Conservation (phyloP, 2,113 vertebrate genomes). For the Phyllopteryx taeniolatus region DNA sequence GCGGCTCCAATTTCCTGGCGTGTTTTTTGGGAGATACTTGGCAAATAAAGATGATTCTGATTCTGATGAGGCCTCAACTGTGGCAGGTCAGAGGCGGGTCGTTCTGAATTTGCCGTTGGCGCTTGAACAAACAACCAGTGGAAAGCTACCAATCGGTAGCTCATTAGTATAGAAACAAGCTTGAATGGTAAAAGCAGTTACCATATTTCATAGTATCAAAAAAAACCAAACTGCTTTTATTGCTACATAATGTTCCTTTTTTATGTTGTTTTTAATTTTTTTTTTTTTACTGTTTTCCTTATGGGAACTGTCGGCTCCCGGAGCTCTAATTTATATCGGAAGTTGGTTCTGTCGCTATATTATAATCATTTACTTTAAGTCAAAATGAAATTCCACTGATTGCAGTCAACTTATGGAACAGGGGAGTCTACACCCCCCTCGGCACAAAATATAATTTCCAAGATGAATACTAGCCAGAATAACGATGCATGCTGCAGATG, state of each 20-base stretch:
- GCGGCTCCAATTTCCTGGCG: no score
- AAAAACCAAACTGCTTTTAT: not conserved
- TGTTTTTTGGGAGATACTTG: no score
- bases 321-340: not conserved
- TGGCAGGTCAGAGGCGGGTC: not conserved
- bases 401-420: not conserved
- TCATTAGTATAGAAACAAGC: not conserved
- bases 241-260: not conserved
- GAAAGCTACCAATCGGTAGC: not conserved
- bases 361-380: not conserved
- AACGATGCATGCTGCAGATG: not conserved
- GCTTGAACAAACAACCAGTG: not conserved
- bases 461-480: not conserved
- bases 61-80: not conserved
- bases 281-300: not conserved
- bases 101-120: not conserved
- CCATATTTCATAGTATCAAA: not conserved
- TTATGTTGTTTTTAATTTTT: not conserved
- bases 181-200: not conserved
- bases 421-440: conserved; percentile 3
- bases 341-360: not conserved
- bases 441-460: not conserved
- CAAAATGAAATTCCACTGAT: not conserved
- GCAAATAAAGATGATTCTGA: no score
- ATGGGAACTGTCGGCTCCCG: not conserved